Evolutionary conservation across 2,888 invertebrate genomes (phyloP).

Genomic region (Nemapogon koenigi): DNA sequence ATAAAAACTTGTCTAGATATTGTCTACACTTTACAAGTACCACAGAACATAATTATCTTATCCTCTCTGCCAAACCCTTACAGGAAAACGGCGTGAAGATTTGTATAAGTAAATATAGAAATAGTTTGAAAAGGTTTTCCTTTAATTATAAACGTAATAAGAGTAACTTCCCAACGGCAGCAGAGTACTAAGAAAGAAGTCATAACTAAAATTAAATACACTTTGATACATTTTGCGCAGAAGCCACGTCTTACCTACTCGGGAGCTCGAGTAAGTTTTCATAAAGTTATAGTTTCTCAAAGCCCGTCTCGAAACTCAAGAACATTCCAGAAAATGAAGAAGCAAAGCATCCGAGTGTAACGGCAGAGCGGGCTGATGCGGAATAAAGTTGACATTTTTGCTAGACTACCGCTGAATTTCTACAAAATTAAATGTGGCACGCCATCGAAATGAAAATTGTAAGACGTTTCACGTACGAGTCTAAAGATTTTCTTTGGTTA

Average conservation of each 20-base stretch:
- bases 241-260: slow-evolving; percentile 50
- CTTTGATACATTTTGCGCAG: slow-evolving; percentile 56
- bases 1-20: too few relatives aligned
- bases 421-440: slow-evolving; percentile 64
- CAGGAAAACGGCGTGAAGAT: too few relatives aligned
- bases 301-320: slow-evolving; percentile 55
- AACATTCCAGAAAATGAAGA: slow-evolving; percentile 60
- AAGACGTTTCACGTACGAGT: slow-evolving; percentile 23
- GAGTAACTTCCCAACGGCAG: slow-evolving; percentile 5
- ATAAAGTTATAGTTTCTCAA: slow-evolving; percentile 62
- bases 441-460: slow-evolving; percentile 59
- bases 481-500: too few relatives aligned
- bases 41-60: too few relatives aligned
- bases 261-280: slow-evolving; percentile 53
- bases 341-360: slow-evolving; percentile 54
- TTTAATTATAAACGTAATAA: too few relatives aligned
- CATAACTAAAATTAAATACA: slow-evolving; percentile 62
- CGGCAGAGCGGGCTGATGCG: slow-evolving; percentile 53
- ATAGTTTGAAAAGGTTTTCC: too few relatives aligned
- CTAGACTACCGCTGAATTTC: slow-evolving; percentile 63
- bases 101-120: too few relatives aligned
- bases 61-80: too few relatives aligned
- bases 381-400: slow-evolving; percentile 66
- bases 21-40: too few relatives aligned
- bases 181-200: slow-evolving; percentile 32